These are phyloP conservation scores for Siniperca chuatsi DNA, from an alignment of 2,113 vertebrate species.

Conservation along the genomic window DNA sequence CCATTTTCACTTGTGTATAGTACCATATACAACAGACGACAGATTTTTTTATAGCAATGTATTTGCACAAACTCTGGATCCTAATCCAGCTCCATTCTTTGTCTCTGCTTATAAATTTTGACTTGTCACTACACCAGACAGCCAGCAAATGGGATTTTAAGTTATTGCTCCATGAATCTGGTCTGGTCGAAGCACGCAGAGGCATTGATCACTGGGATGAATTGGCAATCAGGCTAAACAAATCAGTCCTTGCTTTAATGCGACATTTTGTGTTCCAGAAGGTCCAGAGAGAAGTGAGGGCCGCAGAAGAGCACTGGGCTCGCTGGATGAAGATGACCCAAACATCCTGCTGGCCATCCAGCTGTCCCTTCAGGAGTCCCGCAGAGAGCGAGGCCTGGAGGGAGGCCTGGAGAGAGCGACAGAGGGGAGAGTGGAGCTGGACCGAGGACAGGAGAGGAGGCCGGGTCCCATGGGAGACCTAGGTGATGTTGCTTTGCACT, in stretches of 20 bases:
- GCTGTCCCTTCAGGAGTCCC: slow-evolving; percentile 96
- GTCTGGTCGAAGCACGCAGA: slow-evolving; percentile 19
- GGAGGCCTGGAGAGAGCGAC: slow-evolving; percentile 57
- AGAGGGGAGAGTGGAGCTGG: slow-evolving; percentile 52
- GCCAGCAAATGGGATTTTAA: slow-evolving; percentile 59
- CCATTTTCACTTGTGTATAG: not conserved
- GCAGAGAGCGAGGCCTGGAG: slow-evolving; percentile 83
- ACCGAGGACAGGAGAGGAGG: slow-evolving; percentile 66
- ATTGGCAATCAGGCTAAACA: slow-evolving; percentile 27
- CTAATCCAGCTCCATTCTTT: slow-evolving; percentile 20
- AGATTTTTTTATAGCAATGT: not conserved
- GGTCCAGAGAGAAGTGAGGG: slow-evolving; percentile 86
- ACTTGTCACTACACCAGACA: slow-evolving; percentile 39
- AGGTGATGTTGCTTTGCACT: slow-evolving; percentile 69
- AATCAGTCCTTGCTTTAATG: not conserved
- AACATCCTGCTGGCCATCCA: slow-evolving; percentile 98
- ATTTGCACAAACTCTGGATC: not conserved
- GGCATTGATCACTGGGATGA: slow-evolving; percentile 35
- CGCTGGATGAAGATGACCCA: slow-evolving; percentile 97
- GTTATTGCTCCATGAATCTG: slow-evolving; percentile 58
- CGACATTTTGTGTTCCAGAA: slow-evolving; percentile 62
- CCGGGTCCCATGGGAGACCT: slow-evolving; percentile 62
- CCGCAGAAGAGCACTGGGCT: slow-evolving; percentile 88
- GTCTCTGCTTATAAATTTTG: slow-evolving; percentile 31
- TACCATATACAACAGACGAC: not conserved